Percentiles rank a stretch among this genome's conserved stretches.
phyloP scores from a whole-genome alignment of 1,140 invertebrate species.

The Drosophila saltans region DNA sequence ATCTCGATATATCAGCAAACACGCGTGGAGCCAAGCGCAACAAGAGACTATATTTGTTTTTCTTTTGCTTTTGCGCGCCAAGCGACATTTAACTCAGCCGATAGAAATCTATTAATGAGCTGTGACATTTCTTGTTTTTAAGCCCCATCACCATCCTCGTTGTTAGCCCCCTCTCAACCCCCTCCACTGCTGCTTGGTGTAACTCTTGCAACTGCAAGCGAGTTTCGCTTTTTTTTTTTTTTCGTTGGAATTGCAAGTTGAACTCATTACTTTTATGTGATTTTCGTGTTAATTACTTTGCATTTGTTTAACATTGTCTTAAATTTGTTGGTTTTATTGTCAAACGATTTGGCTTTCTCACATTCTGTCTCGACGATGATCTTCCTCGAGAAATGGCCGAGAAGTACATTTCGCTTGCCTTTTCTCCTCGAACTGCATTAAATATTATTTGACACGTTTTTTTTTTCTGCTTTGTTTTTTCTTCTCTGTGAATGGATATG shows the following conservation, averaged over 20 bases:
- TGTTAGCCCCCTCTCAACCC: too few relatives aligned
- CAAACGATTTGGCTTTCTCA: slow-evolving; percentile 60
- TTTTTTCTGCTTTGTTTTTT: neutral
- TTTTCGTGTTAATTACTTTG: slow-evolving; percentile 74
- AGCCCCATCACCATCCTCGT: neutral
- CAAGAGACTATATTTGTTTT: slow-evolving; percentile 33
- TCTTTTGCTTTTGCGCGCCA: slow-evolving; percentile 44
- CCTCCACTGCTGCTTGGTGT: too few relatives aligned
- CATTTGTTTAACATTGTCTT: slow-evolving; percentile 77
- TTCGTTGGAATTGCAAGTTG: slow-evolving; percentile 56
- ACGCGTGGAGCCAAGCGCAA: slow-evolving; percentile 24
- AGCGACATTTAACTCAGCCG: slow-evolving; percentile 61
- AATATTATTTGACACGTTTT: slow-evolving; percentile 57
- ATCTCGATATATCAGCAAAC: slow-evolving; percentile 26
- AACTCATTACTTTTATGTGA: slow-evolving; percentile 76
- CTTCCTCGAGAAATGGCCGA: slow-evolving; percentile 27
- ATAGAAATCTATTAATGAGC: slow-evolving; percentile 74
- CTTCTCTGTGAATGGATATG: slow-evolving; percentile 38
- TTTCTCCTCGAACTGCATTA: slow-evolving; percentile 38
- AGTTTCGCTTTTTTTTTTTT: slow-evolving; percentile 37
- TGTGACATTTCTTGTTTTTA: slow-evolving; percentile 51
- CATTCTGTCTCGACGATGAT: slow-evolving; percentile 28
- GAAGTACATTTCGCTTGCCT: slow-evolving; percentile 8
- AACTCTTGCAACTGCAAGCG: neutral
- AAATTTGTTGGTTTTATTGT: slow-evolving; percentile 64